Evolutionary conservation across 2,888 invertebrate genomes (phyloP), one percentile per base, ranked within the genome.

Genomic region (Nymphalis urticae): DNA sequence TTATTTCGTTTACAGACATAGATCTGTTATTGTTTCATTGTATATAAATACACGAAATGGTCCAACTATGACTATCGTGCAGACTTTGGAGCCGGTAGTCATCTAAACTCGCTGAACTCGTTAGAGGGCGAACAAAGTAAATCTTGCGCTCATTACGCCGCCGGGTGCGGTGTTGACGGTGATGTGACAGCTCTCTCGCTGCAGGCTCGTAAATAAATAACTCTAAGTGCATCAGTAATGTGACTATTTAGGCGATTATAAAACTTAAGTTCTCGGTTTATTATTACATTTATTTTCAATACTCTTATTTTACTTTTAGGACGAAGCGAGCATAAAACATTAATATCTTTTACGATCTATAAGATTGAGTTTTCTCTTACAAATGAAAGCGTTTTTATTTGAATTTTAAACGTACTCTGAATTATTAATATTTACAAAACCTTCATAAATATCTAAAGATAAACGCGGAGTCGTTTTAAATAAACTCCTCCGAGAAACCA

Each of bases 401-500:
- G 17, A 36, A 56, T 36, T 32, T 56, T 32, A 27, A 32, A n/a
- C 32, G 17, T 32, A 56, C 24, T 27, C 24, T 0, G 24, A 53
- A 16, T 9, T 53, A 24, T 53, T 53, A 10, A 16, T 24, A 24
- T 53, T 53, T 53, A 53, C 10, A 21, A 53, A 21, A 53, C 21
- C 24, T 24, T 10, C 19, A 19, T 51, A 51, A 51, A 51, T 51
- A 21, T 10, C 13, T 16, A 10, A 21, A 16, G 13, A 13, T 24
- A 21, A 53, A 24, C 24, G 10, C 42, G 3, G 42, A 53, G 16
- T 53, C 13, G 16, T 53, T 54, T 54, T 27, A 54, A 54, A 54
- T 54, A 54, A 54, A 54, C 16, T 32, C 13, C 54, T 27, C 7
- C 54, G 27, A 54, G 54, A 27, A 54, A 54, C 54, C 54, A 27